A percentile compares a stretch with the other conserved stretches of the same genome.
phyloP scores from a whole-genome alignment of 2,888 invertebrate species.

The Xestia xanthographa region DNA sequence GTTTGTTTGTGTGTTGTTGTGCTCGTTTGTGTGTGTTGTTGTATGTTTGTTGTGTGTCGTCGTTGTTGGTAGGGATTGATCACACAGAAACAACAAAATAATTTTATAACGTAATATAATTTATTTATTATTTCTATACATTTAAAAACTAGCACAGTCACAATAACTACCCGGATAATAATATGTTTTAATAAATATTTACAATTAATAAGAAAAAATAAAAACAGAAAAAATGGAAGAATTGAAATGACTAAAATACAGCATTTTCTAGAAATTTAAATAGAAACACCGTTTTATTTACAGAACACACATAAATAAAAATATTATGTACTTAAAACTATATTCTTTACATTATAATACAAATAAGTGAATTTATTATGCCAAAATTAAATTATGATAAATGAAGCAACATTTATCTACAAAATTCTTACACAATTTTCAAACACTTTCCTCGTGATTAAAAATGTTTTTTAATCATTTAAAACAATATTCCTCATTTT shows the following conservation, averaged over 20 bases:
- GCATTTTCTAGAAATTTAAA: conserved; percentile 39
- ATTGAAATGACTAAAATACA: conserved; percentile 66
- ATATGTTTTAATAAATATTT: conserved; percentile 64
- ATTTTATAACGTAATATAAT: conserved; percentile 69
- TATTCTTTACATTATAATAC: conserved; percentile 44
- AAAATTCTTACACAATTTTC: neutral
- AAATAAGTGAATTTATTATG: conserved; percentile 11
- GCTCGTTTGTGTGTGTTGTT: too few species aligned
- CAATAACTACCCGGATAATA: conserved; percentile 62
- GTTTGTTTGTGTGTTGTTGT: too few species aligned
- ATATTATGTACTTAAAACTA: conserved; percentile 24
- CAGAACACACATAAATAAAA: conserved; percentile 62
- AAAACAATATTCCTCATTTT: neutral
- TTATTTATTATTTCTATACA: conserved; percentile 64
- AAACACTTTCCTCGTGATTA: neutral
- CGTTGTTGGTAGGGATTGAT: neutral
- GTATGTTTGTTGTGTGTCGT: too few species aligned
- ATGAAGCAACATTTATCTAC: neutral
- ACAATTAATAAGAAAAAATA: conserved; percentile 52
- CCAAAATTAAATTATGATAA: neutral
- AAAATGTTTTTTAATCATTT: neutral
- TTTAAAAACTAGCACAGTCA: conserved; percentile 69
- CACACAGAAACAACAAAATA: conserved; percentile 54
- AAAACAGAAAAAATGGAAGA: conserved; percentile 64
- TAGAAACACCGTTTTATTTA: conserved; percentile 52